Conservation (phyloP, 2,113 vertebrate species). For the Miniopterus natalensis region DNA sequence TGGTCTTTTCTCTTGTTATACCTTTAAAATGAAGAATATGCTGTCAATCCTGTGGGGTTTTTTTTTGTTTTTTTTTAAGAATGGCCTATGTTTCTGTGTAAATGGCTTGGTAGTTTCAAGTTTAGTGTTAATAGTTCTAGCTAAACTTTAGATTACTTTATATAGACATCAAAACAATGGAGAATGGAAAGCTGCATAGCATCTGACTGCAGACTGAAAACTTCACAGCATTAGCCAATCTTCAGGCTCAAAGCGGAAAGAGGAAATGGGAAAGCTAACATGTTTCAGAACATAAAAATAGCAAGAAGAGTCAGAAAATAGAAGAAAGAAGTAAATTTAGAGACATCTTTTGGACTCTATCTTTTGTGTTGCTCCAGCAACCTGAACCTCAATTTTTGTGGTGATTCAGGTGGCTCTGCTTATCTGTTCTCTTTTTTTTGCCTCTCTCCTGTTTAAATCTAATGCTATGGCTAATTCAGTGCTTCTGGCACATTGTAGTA, state of each 20-base stretch:
- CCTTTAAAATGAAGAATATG: not conserved
- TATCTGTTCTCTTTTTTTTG: not conserved
- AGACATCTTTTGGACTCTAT: not conserved
- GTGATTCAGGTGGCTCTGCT: not conserved
- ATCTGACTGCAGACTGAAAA: not conserved
- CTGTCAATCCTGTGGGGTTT: not conserved
- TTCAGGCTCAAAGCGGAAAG: not conserved
- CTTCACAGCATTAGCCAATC: not conserved
- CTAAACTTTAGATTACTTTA: not conserved
- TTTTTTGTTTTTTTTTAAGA: not conserved
- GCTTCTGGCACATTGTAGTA: not conserved
- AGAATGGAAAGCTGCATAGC: not conserved
- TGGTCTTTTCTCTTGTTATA: not conserved
- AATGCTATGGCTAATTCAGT: conserved; percentile 26
- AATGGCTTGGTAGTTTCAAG: fast-evolving
- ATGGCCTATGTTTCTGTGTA: not conserved
- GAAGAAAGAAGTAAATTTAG: not conserved
- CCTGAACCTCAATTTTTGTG: not conserved
- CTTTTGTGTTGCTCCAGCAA: not conserved
- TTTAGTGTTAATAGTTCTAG: not conserved
- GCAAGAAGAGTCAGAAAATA: not conserved
- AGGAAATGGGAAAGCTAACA: not conserved
- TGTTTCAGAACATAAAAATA: not conserved
- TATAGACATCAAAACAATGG: not conserved
- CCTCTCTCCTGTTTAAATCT: not conserved